Conservation (phyloP, 2,797 vertebrate species). For the Squalus acanthias region DNA sequence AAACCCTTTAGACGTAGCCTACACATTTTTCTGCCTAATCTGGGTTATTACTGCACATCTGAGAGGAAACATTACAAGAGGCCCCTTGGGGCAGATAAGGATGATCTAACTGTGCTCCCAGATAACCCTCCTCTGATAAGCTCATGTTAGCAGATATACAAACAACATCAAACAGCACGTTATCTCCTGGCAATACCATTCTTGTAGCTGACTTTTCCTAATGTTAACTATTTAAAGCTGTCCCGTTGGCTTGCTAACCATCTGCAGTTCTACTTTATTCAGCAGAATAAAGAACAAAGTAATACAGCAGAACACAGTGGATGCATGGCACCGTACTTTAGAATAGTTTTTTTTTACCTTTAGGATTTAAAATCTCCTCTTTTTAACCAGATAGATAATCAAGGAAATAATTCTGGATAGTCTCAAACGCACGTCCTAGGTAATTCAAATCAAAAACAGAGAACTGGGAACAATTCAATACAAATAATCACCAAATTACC, state of each 20-base stretch:
- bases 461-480: neutral
- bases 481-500: neutral
- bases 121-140: neutral
- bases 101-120: neutral
- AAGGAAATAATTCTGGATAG: neutral
- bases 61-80: neutral
- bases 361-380: no score
- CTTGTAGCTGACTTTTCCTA: neutral
- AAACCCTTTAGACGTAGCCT: neutral
- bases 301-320: neutral
- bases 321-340: neutral
- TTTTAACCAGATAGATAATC: neutral
- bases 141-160: neutral
- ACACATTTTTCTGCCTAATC: neutral
- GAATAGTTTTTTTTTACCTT: no score
- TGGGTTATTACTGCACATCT: neutral
- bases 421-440: neutral
- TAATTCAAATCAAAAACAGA: neutral
- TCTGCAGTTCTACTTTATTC: neutral
- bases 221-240: neutral
- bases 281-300: neutral
- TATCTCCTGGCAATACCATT: neutral
- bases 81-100: neutral
- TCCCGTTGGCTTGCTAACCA: neutral
- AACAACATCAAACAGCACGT: neutral